Evolutionary conservation across 2,797 vertebrate genomes (phyloP), one percentile per base, ranked within the genome.

Genomic region (Anabas testudineus): DNA sequence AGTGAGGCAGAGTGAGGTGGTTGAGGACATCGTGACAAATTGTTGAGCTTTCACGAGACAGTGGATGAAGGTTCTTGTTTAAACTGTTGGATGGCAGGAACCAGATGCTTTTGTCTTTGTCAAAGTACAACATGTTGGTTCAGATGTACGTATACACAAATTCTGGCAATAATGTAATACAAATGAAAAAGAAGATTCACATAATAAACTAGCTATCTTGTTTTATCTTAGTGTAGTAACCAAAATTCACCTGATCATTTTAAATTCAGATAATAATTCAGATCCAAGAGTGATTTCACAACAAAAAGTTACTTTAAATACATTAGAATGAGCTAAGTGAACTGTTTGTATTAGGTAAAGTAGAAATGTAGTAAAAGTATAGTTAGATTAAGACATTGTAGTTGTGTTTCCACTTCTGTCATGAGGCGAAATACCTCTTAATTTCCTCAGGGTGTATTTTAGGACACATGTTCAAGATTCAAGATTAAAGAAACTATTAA

Each of bases 31-130:
- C 26, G 41, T 83, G 67, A 46, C 30, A 51, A 66, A 68, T 68
- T 61, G 85, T 82, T 70, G 67, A 59, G 65, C 67, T 88, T 91
- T 86, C 3, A 74, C 84, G 79, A 80, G 71, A 66, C 89, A 87
- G 63, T 83, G 58, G 60, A 93, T 95, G 94, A 94, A 88, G 82
- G 90, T 74, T 92, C 76, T 70, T 88, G 86, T 83, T 80, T 82
- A 89, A 94, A 94, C 67, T 61, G 10, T 47, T 64, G 10, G 18
- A 70, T 1, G 79, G 66, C 87, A 91, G 56, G 76, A 91, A 74
- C 88, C 53, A 5, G 92, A 94, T 91, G 86, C 57, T 75, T 73
- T 83, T 90, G 90, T 89, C 67, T 90, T 75, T 93, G 88, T 83
- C 76, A 0, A 74, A 76, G 85, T 64, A 32, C 36, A 74, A 76